Evolutionary conservation across 2,113 vertebrate genomes (phyloP).

Genomic region (Lynx canadensis): DNA sequence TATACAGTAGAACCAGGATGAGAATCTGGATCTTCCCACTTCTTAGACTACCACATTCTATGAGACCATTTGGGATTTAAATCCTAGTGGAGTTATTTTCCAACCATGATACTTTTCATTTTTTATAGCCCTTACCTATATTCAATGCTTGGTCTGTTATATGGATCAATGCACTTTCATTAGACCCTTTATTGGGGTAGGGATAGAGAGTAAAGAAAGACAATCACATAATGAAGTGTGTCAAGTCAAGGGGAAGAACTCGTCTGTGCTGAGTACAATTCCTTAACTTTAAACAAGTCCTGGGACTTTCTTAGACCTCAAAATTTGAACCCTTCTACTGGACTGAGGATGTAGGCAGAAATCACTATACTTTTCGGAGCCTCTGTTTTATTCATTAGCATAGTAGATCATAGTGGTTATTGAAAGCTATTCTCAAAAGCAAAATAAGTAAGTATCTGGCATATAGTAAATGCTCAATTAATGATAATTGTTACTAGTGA

Average conservation of each 20-base stretch:
- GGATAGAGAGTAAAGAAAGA: neutral
- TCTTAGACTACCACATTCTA: neutral
- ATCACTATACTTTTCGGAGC: neutral
- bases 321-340: neutral
- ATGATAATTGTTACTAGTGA: neutral
- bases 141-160: neutral
- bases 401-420: neutral
- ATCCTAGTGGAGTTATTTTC: neutral
- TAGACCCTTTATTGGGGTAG: neutral
- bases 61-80: neutral
- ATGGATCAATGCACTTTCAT: neutral
- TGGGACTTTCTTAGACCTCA: neutral
- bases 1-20: neutral
- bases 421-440: neutral
- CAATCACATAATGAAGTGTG: neutral
- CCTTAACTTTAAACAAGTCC: neutral
- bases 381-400: neutral
- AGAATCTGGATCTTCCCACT: neutral
- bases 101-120: neutral
- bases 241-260: neutral
- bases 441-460: neutral
- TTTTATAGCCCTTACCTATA: neutral
- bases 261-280: neutral
- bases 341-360: neutral
- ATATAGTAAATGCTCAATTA: neutral